These are phyloP conservation scores for Tiliqua scincoides DNA, from an alignment of 2,113 vertebrate genomes.

Conservation along the genomic window DNA sequence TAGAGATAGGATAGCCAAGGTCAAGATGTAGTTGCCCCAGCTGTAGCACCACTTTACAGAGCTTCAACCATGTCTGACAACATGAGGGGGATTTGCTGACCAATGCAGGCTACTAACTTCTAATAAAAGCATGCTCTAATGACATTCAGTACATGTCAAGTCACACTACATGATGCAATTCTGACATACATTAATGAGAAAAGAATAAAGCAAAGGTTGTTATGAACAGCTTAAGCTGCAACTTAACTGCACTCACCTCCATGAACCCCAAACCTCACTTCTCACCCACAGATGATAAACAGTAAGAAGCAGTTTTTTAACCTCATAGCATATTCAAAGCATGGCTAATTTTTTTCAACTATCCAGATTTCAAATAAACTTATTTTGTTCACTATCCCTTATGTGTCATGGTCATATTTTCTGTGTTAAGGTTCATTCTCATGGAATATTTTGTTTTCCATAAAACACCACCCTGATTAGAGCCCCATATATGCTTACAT, in stretches of 20 bases:
- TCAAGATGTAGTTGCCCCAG: not conserved
- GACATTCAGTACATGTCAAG: not conserved
- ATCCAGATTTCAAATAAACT: not conserved
- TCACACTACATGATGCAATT: not conserved
- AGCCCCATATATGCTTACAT: not conserved
- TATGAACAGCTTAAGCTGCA: not conserved
- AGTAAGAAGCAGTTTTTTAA: not conserved
- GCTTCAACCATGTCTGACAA: too few species aligned
- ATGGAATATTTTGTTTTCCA: not conserved
- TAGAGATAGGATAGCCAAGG: not conserved
- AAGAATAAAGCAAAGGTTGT: not conserved
- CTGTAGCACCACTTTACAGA: not conserved
- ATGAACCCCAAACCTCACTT: not conserved
- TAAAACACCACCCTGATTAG: not conserved
- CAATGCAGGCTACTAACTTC: not conserved
- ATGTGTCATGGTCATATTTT: not conserved
- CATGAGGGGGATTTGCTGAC: too few species aligned
- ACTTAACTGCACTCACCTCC: not conserved
- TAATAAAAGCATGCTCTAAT: not conserved
- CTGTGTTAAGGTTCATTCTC: not conserved
- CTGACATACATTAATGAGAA: not conserved
- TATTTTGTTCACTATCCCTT: not conserved
- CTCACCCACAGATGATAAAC: not conserved
- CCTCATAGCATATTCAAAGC: not conserved
- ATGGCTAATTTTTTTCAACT: not conserved